These are phyloP conservation scores for Drosophila saltans DNA, from an alignment of 1,140 invertebrate genomes.

Conservation along the genomic window DNA sequence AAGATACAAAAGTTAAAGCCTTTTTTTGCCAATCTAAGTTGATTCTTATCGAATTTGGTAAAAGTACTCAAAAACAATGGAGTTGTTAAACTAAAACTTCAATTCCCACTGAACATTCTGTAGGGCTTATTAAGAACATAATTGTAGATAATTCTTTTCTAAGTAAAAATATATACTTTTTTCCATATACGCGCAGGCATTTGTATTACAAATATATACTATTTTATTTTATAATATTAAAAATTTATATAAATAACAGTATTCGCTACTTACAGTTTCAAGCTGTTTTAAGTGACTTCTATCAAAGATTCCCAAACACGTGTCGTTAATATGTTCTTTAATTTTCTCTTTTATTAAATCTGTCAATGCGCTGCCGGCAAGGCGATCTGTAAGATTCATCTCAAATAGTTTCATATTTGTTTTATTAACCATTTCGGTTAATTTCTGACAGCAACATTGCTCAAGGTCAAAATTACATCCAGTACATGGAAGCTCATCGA, in stretches of 20 bases:
- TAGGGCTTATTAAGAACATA: no score
- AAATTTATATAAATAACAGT: not conserved
- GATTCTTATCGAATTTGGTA: no score
- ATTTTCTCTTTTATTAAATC: slow-evolving; percentile 92
- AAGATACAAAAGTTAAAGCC: no score
- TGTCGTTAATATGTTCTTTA: slow-evolving; percentile 90
- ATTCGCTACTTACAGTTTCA: slow-evolving; percentile 86
- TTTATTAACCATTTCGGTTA: slow-evolving; percentile 90
- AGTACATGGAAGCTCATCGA: slow-evolving; percentile 86
- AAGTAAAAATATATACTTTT: no score
- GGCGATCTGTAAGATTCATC: slow-evolving; percentile 90
- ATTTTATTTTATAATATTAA: no score
- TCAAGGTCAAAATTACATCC: slow-evolving; percentile 89
- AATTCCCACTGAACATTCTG: no score
- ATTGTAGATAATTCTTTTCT: no score
- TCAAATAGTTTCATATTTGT: slow-evolving; percentile 90
- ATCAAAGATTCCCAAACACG: slow-evolving; percentile 93
- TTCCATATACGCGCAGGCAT: no score
- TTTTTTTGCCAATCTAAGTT: no score
- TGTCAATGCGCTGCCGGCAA: slow-evolving; percentile 92
- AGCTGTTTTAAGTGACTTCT: slow-evolving; percentile 89
- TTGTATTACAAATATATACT: no score
- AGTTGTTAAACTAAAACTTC: no score
- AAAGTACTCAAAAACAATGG: no score
- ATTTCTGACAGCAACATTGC: slow-evolving; percentile 89